Percentiles rank a stretch among this genome's conserved stretches.
These are phyloP conservation scores for Eulemur albifrons DNA, from an alignment of 2,797 vertebrate species.

Conservation along the genomic window DNA sequence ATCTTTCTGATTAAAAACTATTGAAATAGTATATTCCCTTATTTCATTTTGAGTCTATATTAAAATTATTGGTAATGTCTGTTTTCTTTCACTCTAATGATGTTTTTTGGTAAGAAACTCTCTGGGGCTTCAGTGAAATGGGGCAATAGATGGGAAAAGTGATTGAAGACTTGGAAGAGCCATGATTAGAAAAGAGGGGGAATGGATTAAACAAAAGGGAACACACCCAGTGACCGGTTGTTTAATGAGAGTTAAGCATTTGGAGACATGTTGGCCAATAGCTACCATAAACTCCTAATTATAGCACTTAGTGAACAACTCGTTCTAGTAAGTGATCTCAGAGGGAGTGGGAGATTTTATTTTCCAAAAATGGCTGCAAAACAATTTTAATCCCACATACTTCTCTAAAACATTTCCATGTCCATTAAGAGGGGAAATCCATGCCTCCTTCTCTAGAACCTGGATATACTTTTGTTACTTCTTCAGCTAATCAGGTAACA, in stretches of 20 bases:
- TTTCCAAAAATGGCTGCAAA: background rate
- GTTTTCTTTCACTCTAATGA: background rate
- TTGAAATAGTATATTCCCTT: background rate
- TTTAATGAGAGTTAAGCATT: background rate
- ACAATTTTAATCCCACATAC: background rate
- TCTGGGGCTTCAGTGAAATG: background rate
- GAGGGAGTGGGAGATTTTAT: background rate
- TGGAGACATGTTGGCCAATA: background rate
- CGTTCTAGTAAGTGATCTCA: background rate
- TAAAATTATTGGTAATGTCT: background rate
- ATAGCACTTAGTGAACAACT: background rate
- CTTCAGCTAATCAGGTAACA: background rate
- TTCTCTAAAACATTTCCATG: background rate
- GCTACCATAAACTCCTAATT: background rate
- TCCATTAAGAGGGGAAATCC: background rate
- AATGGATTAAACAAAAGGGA: background rate
- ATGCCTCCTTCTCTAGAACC: background rate
- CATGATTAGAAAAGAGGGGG: rapidly evolving
- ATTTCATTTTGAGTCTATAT: background rate
- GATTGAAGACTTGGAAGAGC: background rate
- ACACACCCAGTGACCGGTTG: background rate
- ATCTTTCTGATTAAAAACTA: background rate
- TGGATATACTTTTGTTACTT: background rate
- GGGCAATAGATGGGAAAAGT: background rate
- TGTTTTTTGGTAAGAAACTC: background rate